A percentile compares a stretch with the other conserved stretches of the same genome.
Evolutionary conservation across 1,140 invertebrate genomes (phyloP).

Genomic region (Drosophila quadrilineata): DNA sequence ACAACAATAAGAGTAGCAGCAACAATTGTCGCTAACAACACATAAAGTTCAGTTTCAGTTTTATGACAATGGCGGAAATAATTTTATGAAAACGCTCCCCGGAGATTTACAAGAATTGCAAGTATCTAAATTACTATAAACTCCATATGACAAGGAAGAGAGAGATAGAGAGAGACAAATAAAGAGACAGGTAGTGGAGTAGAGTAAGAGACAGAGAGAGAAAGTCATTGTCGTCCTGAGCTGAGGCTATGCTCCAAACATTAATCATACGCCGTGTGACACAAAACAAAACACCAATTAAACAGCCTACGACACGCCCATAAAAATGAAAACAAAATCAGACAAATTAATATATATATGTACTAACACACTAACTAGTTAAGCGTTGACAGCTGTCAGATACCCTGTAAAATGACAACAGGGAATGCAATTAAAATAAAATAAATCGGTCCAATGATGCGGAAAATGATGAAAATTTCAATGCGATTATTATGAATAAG

Average conservation of each 20-base stretch:
- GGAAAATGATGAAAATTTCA: too few relatives aligned
- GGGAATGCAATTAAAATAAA: too few relatives aligned
- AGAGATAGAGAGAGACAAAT: not conserved
- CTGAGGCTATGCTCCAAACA: not conserved
- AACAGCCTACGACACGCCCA: not conserved
- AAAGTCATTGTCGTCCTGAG: too few relatives aligned
- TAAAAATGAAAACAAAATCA: not conserved
- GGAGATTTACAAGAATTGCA: conserved; percentile 17
- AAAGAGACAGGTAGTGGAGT: not conserved
- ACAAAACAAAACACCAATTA: conserved; percentile 4
- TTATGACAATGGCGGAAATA: conserved; percentile 69
- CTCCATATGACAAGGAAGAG: not conserved
- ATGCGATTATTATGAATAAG: too few relatives aligned
- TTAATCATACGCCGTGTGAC: conserved; percentile 22
- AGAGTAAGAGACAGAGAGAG: not conserved
- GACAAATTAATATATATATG: too few relatives aligned
- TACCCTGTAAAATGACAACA: too few relatives aligned
- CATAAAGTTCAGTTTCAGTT: conserved; percentile 63
- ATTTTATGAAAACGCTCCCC: conserved; percentile 66
- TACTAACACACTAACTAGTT: too few relatives aligned
- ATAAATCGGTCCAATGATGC: too few relatives aligned
- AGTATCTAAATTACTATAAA: conserved; percentile 38
- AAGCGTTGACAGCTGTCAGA: too few relatives aligned
- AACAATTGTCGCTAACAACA: conserved; percentile 14
- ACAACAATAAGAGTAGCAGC: conserved; percentile 7